Base-by-base conservation (phyloP, 2,797 vertebrate species). In the Coranthus polyacanthus region DNA sequence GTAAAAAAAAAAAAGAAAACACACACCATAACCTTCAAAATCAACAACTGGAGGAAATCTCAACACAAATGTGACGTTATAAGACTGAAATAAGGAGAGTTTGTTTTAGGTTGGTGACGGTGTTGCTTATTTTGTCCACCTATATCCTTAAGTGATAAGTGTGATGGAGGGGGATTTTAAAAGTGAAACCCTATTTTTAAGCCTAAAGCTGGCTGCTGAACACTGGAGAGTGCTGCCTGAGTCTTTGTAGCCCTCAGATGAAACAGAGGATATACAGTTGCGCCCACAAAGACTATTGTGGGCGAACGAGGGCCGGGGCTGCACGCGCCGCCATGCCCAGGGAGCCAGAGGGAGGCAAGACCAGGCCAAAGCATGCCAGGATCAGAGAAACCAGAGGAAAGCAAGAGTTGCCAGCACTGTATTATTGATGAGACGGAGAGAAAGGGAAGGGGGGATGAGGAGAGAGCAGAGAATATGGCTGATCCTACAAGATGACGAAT, bases 371-470 rank as follows among this genome's bases (percentile, higher is more conserved):
- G 83, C 82, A 79, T 61, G 85, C 55, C 72, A 83, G 82, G 85
- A 89, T 88, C 83, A 90, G 86, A 91, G 84, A 67, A 86, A 83
- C 60, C 73, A 76, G 81, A 83, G 85, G 84, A 78, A 83, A 69
- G 83, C 81, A 79, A 88, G 83, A 85, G 89, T 88, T 92, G 88
- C 90, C 90, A 90, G 81, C 50, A 11, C 79, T 94, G 86, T 90
- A 90, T 94, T 92, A 94, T 93, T 93, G 90, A 94, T 93, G 91
- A 92, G 89, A 72, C 18, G 21, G 83, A 89, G 85, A 81, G 84
- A 82, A 66, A 79, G 60, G 34, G 83, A 82, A 83, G 38, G 69
- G 39, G 45, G 56, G 68, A 65, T 67, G 69, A 38, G 66, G 21
- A 42, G 64, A 41, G 56, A 57, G 54, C 32, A 66, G 72, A 83